Base-by-base conservation (phyloP, 2,113 vertebrate genomes). In the Calyptommatus sinebrachiatus region DNA sequence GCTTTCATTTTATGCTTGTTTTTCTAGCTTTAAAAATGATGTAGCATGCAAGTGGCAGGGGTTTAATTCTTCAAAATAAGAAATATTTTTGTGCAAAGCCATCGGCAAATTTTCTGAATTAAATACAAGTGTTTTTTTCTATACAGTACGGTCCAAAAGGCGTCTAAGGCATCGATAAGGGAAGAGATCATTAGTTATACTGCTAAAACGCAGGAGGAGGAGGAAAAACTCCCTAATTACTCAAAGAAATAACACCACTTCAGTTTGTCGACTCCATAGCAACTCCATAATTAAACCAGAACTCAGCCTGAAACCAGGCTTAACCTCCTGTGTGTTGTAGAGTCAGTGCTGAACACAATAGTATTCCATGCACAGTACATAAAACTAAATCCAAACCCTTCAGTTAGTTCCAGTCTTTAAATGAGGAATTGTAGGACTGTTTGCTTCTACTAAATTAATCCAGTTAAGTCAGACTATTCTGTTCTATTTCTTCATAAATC, bases 201-300 rank as follows among this genome's bases (percentile, higher is more conserved):
- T 0, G 5, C 76, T 89, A 85, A 87, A 90, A 89, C 0, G 1
- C 66, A 83, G 4, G 46, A 83, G 45, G 12, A 77, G 28, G 70
- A 80, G 14, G 3, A 71, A 68, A 35, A 60, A 65, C 73, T 76
- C 76, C 79, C 63, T 81, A 85, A 80, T 85, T 86, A 83, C 79
- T 89, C 86, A 87, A 88, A 85, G 31, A 73, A 84, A 84, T 79
- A 85, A 86, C 28, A 85, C 72, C 60, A 75, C 1, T 76, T 68
- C 81, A 86, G 74, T 85, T 45, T 67, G 65, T 67, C 63, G 45
- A 48, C 50, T 78, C 28, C 71, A 84, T 24, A 76, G 76, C 21
- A 85, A 65, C 22, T 68, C 28, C 10, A 7, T 68, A 80, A 46
- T 76, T 70, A 83, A 85, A 72, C 76, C 50, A 81, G 46, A 29